Percentiles rank a stretch among this genome's conserved stretches.
Evolutionary conservation across 35 echinoderm and acorn worm genomes (phyloP).

Genomic region (Eucidaris tribuloides): DNA sequence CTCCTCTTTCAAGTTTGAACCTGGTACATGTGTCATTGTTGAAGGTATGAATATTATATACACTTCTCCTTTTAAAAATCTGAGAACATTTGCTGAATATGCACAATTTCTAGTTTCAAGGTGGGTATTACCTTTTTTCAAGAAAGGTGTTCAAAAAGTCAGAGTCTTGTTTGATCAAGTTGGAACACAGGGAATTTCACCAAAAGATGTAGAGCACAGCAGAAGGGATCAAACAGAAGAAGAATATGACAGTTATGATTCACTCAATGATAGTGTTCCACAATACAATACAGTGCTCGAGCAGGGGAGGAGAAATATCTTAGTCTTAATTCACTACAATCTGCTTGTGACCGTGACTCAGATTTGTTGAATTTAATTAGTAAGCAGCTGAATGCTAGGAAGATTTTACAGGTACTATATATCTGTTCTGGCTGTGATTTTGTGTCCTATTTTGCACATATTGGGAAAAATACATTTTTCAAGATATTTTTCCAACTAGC

Average conservation of each 20-base stretch:
- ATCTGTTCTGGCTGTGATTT: constrained; percentile 38
- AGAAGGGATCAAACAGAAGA: not conserved
- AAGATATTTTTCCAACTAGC: constrained; percentile 12
- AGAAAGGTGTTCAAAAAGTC: not conserved
- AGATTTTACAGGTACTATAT: constrained; percentile 26
- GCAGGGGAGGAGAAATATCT: not conserved
- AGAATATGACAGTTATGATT: not conserved
- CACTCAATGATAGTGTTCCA: not conserved
- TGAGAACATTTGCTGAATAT: too few relatives aligned
- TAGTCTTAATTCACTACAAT: not conserved
- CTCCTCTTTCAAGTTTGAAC: not conserved
- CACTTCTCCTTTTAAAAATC: too few relatives aligned
- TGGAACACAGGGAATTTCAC: constrained; percentile 22
- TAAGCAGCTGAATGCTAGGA: not conserved
- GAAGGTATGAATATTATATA: not conserved
- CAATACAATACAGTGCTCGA: not conserved
- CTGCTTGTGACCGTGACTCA: constrained; percentile 7
- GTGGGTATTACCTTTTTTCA: not conserved
- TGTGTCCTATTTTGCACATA: constrained; percentile 24
- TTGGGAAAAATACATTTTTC: constrained; percentile 29
- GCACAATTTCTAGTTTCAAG: not conserved
- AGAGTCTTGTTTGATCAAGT: constrained; percentile 29
- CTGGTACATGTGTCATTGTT: not conserved
- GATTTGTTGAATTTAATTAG: not conserved
- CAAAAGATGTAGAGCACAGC: constrained; percentile 22